Evolutionary conservation across 53 echinoderm and acorn worm genomes (phyloP), one percentile per base, ranked within the genome.

Genomic region (Actinopyga echinites): DNA sequence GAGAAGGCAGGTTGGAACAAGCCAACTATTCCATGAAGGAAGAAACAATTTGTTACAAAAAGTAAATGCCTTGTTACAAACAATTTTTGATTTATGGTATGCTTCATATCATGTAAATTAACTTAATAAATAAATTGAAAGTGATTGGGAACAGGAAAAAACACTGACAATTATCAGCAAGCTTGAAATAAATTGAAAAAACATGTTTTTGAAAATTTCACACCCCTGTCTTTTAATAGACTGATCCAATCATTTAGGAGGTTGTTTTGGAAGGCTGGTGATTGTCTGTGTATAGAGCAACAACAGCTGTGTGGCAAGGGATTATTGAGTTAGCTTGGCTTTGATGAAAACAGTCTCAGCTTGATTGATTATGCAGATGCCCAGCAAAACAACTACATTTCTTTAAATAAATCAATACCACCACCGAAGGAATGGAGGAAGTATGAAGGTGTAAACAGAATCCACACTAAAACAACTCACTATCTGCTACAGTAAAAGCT

Each of bases 311-410:
- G 44, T 40, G 42, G 71, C 71, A 71, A 32, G 71, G 71, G 71
- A 71, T 71, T 71, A 71, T 71, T 71, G 71, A 71, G 71, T 71
- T 71, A 44, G 71, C 71, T 42, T 40, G 71, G 71, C 71, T 40
- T 42, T 22, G 65, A 23, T 71, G 71, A 71, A 71, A 71, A 71
- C 71, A 71, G 44, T 25, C 71, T 29, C 71, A 71, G 71, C 25
- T 42, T 71, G 71, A 71, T 71, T 71, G 71, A 71, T 71, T 71
- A 71, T 71, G 71, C 71, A 71, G 71, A 71, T 71, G 71, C 44
- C 20, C 1, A 42, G 71, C 31, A 71, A 71, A 71, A 71, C 71
- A 71, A 71, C 44, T 44, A 42, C 71, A 40, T 25, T 71, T 71
- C 44, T 44, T 71, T 44, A 38, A 40, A 71, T n/a, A 71, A 71